Base-by-base conservation (phyloP, 2,888 invertebrate genomes). In the Apodemia mormo region DNA sequence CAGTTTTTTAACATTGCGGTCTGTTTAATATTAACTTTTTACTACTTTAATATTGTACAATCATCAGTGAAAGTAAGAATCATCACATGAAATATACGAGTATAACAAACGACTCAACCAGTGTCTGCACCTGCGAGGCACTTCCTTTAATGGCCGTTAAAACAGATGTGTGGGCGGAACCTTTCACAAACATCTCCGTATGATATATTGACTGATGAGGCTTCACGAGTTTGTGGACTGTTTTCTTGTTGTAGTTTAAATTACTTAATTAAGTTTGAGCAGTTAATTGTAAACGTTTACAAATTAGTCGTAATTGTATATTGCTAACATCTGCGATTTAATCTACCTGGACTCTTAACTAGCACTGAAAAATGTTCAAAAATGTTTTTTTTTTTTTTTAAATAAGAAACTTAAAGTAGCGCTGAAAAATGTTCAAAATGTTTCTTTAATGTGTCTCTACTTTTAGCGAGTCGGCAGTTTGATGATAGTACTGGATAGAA, bases 41-140 rank as follows among this genome's bases (percentile, higher is more conserved):
- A 22, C 22, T 22, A n/a, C n/a, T 49, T 49, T 6, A 22, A 22
- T 8, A 54, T 22, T 22, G 54, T 22, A 22, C 8, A 8, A 22
- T 54, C 22, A 22, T 54, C 54, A 54, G 54, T 22, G 22, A 8
- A 7, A 54, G 54, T 22, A 54, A 7, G 54, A 54, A 22, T 54
- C 54, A 54, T 22, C 54, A 54, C 6, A 49, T 54, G 54, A 22
- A 54, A 54, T 54, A 22, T 7, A 54, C 54, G 54, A 22, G 54
- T 54, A 54, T 37, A 37, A 37, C 37, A 64, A 64, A 64, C 37
- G 64, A 37, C 37, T 64, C 64, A 64, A 33, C 64, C 64, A 33
- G 14, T 33, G 64, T 64, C 64, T 64, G 64, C 64, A 64, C 64
- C 64, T 64, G 64, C 64, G 64, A 64, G 64, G 64, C 64, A 64